Evolutionary conservation across 2,113 vertebrate genomes (phyloP).

Genomic region (Eurypyga helias): DNA sequence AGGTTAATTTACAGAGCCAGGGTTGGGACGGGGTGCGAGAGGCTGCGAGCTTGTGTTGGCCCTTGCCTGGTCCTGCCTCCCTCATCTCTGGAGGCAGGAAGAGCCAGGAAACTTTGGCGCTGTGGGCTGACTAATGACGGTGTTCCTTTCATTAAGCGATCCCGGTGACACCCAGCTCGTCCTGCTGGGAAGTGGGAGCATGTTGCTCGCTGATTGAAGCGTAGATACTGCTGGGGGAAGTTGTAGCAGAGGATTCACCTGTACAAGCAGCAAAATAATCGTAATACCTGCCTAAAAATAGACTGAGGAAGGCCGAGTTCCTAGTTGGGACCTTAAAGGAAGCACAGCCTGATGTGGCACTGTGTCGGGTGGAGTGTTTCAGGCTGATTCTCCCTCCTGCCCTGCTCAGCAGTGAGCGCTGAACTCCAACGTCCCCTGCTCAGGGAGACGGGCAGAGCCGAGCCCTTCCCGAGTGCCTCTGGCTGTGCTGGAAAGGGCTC

Average conservation of each 20-base stretch:
- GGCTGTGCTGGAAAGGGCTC: neutral
- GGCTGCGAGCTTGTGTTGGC: neutral
- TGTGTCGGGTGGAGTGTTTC: neutral
- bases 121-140: rapidly evolving
- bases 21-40: neutral
- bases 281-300: constrained; percentile 1
- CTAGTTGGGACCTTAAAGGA: neutral
- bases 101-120: neutral
- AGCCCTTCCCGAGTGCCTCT: no score
- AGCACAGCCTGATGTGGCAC: neutral
- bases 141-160: neutral
- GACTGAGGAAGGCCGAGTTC: neutral
- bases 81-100: neutral
- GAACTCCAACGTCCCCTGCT: neutral
- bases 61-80: neutral
- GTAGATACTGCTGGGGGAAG: neutral
- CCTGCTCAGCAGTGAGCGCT: no score
- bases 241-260: neutral
- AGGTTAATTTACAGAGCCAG: neutral
- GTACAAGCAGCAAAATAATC: neutral
- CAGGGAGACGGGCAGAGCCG: rapidly evolving
- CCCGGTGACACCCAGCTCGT: neutral
- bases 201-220: neutral
- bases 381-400: neutral
- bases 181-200: neutral